Conservation (phyloP, 2,113 vertebrate species). For the Syngnathus floridae region DNA sequence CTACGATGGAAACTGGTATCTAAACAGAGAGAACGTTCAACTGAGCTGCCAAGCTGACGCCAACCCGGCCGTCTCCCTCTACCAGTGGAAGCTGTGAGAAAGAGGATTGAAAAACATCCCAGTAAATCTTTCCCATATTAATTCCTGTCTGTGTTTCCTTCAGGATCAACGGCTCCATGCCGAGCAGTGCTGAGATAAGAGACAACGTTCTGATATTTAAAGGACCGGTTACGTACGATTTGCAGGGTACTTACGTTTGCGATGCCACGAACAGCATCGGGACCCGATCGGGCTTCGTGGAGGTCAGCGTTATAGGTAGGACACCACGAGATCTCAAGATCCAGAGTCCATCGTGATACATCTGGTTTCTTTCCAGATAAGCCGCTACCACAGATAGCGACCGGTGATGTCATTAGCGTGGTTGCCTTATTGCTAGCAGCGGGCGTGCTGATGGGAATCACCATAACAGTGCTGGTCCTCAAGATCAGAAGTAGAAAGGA, state of each 20-base stretch:
- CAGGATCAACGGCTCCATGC: constrained; percentile 88
- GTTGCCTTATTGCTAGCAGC: constrained; percentile 68
- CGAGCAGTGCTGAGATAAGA: constrained; percentile 79
- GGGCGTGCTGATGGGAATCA: constrained; percentile 67
- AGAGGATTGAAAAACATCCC: not conserved
- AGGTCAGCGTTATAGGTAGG: constrained; percentile 91
- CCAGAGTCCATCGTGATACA: not conserved
- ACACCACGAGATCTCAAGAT: not conserved
- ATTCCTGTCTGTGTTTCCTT: constrained; percentile 1
- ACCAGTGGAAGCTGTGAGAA: constrained; percentile 89
- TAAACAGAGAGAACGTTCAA: constrained; percentile 86
- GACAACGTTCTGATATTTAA: constrained; percentile 86
- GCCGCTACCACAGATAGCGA: constrained; percentile 62
- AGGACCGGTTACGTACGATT: constrained; percentile 80
- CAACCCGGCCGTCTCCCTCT: constrained; percentile 85
- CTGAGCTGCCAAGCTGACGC: constrained; percentile 87
- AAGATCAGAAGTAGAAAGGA: constrained; percentile 65
- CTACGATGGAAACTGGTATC: constrained; percentile 94
- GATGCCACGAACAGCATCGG: constrained; percentile 92
- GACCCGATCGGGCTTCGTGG: constrained; percentile 81
- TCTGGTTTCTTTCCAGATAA: constrained; percentile 51
- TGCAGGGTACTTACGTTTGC: constrained; percentile 88
- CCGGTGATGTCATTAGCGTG: constrained; percentile 67
- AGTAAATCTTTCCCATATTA: not conserved
- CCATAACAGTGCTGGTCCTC: constrained; percentile 66